Conservation (phyloP, 2,888 invertebrate genomes). For the Chelonus formosanus region DNA sequence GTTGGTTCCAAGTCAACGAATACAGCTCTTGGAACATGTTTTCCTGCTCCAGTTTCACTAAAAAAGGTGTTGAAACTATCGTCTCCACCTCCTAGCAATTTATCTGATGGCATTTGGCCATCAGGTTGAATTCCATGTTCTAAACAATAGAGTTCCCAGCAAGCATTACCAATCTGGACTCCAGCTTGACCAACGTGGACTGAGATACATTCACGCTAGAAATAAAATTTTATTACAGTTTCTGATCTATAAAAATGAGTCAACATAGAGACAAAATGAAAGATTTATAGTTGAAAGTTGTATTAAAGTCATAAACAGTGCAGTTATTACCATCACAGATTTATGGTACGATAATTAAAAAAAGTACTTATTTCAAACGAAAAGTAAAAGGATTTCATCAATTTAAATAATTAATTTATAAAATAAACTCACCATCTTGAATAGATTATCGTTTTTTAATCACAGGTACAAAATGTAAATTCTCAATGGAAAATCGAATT, state of each 20-base stretch:
- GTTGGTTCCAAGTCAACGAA: conserved; percentile 93
- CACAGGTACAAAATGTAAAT: no score
- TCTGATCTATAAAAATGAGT: background rate
- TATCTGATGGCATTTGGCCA: conserved; percentile 87
- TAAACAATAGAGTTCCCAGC: conserved; percentile 85
- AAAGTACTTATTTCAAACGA: no score
- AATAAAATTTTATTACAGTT: conserved; percentile 27
- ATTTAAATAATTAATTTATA: no score
- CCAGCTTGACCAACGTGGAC: conserved; percentile 87
- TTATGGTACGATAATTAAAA: no score
- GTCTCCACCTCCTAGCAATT: conserved; percentile 75
- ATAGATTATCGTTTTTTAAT: no score
- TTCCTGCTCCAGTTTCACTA: conserved; percentile 78
- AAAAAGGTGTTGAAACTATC: conserved; percentile 82
- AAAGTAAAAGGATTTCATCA: no score
- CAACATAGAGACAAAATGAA: background rate
- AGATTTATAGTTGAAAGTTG: no score
- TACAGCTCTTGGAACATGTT: conserved; percentile 87
- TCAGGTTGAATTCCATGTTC: conserved; percentile 86
- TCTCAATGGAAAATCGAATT: no score
- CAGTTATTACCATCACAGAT: no score
- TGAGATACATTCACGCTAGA: conserved; percentile 84
- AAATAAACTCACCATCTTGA: no score
- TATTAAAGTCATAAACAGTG: no score
- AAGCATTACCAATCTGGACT: conserved; percentile 85